phyloP scores from a whole-genome alignment of 2,797 vertebrate genomes.

The Gila robusta region DNA sequence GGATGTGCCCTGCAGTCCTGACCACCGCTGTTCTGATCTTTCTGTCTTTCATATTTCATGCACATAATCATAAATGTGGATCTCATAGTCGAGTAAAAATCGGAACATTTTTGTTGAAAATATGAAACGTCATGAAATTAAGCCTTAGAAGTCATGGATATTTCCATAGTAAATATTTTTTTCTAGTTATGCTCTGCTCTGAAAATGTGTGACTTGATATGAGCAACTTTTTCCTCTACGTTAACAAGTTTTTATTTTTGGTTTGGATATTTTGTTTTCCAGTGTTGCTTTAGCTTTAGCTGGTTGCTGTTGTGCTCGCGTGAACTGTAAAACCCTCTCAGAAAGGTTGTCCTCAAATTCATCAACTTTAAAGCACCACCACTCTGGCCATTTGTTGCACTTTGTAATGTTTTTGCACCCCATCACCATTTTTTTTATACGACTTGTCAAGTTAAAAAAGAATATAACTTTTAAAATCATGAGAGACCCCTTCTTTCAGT shows the following conservation, averaged over 20 bases:
- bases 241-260: not conserved
- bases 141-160: not conserved
- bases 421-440: not conserved
- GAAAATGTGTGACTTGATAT: not conserved
- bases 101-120: not conserved
- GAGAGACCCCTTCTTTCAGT: not conserved
- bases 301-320: not conserved
- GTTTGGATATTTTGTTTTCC: not conserved
- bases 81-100: not conserved
- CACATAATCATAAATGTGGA: not conserved
- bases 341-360: not conserved
- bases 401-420: not conserved
- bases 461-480: slow-evolving; percentile 3
- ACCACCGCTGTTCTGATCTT: slow-evolving; percentile 28
- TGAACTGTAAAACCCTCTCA: not conserved
- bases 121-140: not conserved
- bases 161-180: not conserved
- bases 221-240: not conserved
- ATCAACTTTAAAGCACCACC: not conserved
- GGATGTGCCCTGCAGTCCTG: slow-evolving; percentile 21
- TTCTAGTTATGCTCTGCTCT: not conserved
- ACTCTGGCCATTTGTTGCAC: not conserved
- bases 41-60: slow-evolving; percentile 15
- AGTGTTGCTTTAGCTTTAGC: not conserved
- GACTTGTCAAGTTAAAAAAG: slow-evolving; percentile 5